Evolutionary conservation across 1,140 invertebrate genomes (phyloP).

Genomic region (Dreissena rostriformis): DNA sequence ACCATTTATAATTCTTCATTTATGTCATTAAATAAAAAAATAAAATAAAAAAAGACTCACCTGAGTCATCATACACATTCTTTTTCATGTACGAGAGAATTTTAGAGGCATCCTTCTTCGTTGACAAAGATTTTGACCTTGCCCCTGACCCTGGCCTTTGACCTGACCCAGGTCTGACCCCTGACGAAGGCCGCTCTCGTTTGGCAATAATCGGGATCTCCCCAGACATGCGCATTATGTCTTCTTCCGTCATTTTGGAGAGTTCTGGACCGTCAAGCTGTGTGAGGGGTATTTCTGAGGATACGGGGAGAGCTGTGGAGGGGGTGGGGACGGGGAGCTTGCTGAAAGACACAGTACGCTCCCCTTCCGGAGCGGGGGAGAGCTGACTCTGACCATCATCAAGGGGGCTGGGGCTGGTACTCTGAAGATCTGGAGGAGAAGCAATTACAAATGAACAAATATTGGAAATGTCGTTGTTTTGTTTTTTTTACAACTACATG

Average conservation of each 20-base stretch:
- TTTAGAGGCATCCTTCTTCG: slow-evolving; percentile 60
- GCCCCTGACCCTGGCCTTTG: slow-evolving; percentile 17
- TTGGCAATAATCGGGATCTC: slow-evolving; percentile 70
- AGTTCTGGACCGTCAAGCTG: slow-evolving; percentile 7
- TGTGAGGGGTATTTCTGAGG: neutral
- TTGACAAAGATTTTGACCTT: slow-evolving; percentile 32
- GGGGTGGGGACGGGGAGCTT: neutral
- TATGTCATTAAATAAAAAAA: too few relatives aligned
- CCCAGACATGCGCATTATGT: slow-evolving; percentile 58
- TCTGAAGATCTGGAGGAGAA: slow-evolving; percentile 3
- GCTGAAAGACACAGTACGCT: slow-evolving; percentile 48
- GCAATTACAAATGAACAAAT: neutral
- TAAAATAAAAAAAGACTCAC: slow-evolving; percentile 48
- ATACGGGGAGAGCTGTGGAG: neutral
- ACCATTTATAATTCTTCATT: too few relatives aligned
- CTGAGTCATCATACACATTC: slow-evolving; percentile 77
- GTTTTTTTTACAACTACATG: neutral
- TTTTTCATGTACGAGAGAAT: slow-evolving; percentile 71
- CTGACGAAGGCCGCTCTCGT: slow-evolving; percentile 40
- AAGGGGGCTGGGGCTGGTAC: neutral
- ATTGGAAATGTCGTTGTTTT: neutral
- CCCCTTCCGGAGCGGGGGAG: neutral
- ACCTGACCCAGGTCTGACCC: slow-evolving; percentile 12
- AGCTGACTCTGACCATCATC: slow-evolving; percentile 15
- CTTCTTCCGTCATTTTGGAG: slow-evolving; percentile 51